Percentiles rank a stretch among this genome's conserved stretches.
These are phyloP conservation scores for Papilio aristodemus DNA, from an alignment of 1,140 invertebrate genomes.

Conservation along the genomic window DNA sequence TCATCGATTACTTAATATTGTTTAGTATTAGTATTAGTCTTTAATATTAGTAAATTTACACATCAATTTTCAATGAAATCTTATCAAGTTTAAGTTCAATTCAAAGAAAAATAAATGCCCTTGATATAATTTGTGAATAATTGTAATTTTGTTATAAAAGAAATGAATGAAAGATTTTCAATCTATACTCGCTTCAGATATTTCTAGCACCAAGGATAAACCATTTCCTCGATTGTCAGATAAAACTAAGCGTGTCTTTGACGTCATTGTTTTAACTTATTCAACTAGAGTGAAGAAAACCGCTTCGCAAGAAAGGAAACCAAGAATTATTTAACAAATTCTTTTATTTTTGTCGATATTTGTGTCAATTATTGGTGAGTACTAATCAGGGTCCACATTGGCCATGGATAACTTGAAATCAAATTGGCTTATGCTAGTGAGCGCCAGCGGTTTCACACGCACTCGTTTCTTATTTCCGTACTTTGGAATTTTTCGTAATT, in stretches of 20 bases:
- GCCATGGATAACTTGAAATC: not conserved
- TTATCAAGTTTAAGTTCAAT: too few species aligned
- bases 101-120: too few species aligned
- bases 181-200: not conserved
- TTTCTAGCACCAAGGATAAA: not conserved
- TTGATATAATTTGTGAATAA: too few species aligned
- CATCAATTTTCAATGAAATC: too few species aligned
- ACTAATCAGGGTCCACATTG: too few species aligned
- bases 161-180: not conserved
- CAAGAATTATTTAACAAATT: not conserved
- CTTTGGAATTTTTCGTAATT: too few species aligned
- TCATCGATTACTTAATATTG: too few species aligned
- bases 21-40: too few species aligned
- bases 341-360: not conserved
- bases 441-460: too few species aligned
- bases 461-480: too few species aligned
- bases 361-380: not conserved
- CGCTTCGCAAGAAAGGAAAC: not conserved
- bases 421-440: not conserved
- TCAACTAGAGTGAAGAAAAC: conserved; percentile 3
- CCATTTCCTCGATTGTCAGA: not conserved
- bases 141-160: too few species aligned
- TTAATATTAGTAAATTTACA: too few species aligned
- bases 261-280: not conserved
- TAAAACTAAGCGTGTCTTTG: not conserved